Conservation (phyloP, 2,888 invertebrate genomes). For the Anorthoa munda region DNA sequence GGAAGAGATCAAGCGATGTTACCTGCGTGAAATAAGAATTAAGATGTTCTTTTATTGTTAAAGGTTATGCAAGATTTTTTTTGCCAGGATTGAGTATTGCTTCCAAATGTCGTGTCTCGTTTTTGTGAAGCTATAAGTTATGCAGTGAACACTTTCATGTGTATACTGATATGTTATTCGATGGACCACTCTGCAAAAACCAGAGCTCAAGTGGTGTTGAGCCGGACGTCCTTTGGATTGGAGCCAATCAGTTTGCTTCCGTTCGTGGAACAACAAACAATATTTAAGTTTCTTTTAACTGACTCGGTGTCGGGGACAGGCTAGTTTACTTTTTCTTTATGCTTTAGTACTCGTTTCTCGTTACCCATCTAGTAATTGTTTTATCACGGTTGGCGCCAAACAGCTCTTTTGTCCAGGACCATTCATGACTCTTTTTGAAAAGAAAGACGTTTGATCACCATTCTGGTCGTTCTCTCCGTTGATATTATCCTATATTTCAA, state of each 20-base stretch:
- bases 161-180: constrained; percentile 32
- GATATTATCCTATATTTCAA: background rate
- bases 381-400: background rate
- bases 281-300: constrained; percentile 36
- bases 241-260: constrained; percentile 68
- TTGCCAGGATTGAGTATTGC: constrained; percentile 29
- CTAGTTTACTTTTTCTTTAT: background rate
- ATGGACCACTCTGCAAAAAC: constrained; percentile 52
- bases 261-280: constrained; percentile 55
- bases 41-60: constrained; percentile 59
- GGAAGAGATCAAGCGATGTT: constrained; percentile 61
- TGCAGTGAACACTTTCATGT: constrained; percentile 10
- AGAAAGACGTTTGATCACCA: too few relatives aligned
- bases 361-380: background rate
- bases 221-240: constrained; percentile 68
- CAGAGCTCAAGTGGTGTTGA: constrained; percentile 59
- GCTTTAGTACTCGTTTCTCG: background rate
- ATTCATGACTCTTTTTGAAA: background rate
- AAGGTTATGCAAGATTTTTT: constrained; percentile 56
- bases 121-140: constrained; percentile 10
- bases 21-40: constrained; percentile 65
- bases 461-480: background rate
- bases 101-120: constrained; percentile 25
- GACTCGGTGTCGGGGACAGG: constrained; percentile 27
- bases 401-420: too few relatives aligned